Evolutionary conservation across 2,113 vertebrate genomes (phyloP).

Genomic region (Canis aureus): DNA sequence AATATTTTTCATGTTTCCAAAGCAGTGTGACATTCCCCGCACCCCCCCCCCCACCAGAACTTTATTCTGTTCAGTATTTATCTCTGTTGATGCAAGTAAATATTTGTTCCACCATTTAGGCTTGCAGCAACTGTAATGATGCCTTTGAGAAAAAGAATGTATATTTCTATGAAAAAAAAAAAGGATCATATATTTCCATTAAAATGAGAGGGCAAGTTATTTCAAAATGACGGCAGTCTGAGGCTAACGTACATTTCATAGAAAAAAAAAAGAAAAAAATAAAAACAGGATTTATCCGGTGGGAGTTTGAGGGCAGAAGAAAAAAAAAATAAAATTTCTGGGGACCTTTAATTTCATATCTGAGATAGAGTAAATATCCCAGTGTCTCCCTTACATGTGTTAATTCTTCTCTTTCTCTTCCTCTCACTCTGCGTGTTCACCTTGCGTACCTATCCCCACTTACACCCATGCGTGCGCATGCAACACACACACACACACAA

Average conservation of each 20-base stretch:
- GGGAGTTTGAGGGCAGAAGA: background rate
- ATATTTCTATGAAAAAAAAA: too few species aligned
- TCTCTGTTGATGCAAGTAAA: background rate
- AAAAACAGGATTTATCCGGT: background rate
- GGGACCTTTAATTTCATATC: background rate
- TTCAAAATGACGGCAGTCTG: background rate
- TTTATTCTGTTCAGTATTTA: background rate
- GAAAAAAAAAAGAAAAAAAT: background rate
- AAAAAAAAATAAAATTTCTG: background rate
- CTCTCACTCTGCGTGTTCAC: background rate
- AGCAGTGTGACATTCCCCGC: background rate
- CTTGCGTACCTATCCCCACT: background rate
- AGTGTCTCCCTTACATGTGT: background rate
- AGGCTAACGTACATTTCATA: background rate
- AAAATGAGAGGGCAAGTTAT: background rate
- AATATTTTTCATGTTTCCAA: conserved; percentile 26
- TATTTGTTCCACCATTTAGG: background rate
- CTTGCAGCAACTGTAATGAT: background rate
- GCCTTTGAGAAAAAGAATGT: too few species aligned
- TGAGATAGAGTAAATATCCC: background rate
- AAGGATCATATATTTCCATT: background rate
- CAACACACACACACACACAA: background rate
- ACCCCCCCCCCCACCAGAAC: background rate
- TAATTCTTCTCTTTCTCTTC: background rate
- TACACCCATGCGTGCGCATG: too few species aligned